phyloP scores from a whole-genome alignment of 2,888 invertebrate species.

The Agriotes lineatus region DNA sequence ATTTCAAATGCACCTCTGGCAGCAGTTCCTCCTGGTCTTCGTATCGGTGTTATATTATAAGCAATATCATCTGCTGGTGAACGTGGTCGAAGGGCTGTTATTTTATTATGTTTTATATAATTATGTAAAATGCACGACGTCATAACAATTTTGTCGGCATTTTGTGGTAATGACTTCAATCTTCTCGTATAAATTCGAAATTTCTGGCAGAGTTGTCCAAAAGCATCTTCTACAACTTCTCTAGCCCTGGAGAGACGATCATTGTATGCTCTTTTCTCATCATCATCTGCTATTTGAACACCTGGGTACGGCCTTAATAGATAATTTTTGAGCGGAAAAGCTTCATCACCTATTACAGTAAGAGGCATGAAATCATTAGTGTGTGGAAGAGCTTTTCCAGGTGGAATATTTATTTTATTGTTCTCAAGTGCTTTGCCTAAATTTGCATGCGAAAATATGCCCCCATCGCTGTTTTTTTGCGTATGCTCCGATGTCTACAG shows the following conservation, averaged over 20 bases:
- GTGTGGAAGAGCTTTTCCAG: no score
- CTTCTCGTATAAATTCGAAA: background rate
- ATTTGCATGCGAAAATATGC: constrained; percentile 47
- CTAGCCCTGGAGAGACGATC: background rate
- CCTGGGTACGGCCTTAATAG: background rate
- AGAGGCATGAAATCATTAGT: no score
- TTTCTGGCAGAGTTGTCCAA: background rate
- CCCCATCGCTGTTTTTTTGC: constrained; percentile 55
- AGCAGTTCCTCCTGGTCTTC: no score
- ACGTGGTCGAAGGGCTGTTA: no score
- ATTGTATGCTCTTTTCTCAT: background rate
- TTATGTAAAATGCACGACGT: no score
- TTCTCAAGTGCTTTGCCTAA: no score
- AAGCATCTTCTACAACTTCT: background rate
- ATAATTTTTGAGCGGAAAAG: background rate
- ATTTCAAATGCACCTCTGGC: no score
- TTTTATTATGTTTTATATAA: no score
- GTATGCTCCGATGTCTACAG: constrained; percentile 54
- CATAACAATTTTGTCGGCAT: background rate
- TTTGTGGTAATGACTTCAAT: background rate
- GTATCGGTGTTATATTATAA: no score
- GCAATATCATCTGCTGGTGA: no score
- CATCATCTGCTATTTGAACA: background rate
- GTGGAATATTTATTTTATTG: no score
- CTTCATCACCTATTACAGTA: background rate